Evolutionary conservation across 2,113 vertebrate species (phyloP).

Genomic region (Antennarius striatus): DNA sequence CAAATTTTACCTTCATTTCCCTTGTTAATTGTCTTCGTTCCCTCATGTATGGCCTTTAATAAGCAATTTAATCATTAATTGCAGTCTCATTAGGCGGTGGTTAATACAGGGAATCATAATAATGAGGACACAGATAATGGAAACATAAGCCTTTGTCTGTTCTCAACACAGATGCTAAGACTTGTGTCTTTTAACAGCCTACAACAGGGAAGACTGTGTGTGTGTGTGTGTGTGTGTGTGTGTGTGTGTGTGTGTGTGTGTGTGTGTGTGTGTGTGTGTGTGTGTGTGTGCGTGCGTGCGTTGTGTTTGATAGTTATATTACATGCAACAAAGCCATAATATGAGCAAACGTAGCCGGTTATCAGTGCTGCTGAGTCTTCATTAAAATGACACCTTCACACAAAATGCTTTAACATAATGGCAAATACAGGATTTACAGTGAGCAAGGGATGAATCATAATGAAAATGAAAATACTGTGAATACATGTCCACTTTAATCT

Average conservation of each 20-base stretch:
- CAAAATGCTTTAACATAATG: background rate
- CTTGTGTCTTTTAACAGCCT: slow-evolving; percentile 22
- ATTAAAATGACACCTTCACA: background rate
- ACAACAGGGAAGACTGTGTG: slow-evolving; percentile 17
- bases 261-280: background rate
- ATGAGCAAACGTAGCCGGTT: slow-evolving; percentile 4
- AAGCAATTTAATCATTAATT: slow-evolving; percentile 68
- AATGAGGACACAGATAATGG: slow-evolving; percentile 66
- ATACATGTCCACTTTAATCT: background rate
- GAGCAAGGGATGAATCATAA: background rate
- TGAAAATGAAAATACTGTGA: background rate
- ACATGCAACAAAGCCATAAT: slow-evolving; percentile 13
- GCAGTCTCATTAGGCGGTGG: slow-evolving; percentile 61
- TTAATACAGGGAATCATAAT: slow-evolving; percentile 63
- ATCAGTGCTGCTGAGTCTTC: background rate
- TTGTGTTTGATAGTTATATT: slow-evolving; percentile 11
- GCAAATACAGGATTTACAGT: background rate
- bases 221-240: slow-evolving; percentile 6
- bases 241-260: background rate
- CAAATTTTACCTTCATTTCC: slow-evolving; percentile 16
- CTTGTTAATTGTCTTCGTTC: slow-evolving; percentile 5
- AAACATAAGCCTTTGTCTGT: slow-evolving; percentile 47
- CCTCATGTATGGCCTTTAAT: slow-evolving; percentile 62
- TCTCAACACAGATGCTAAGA: slow-evolving; percentile 36
- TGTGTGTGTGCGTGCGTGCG: background rate